Percentiles rank a stretch among this genome's conserved stretches.
phyloP scores from a whole-genome alignment of 2,888 invertebrate genomes.

The Synergus gifuensis region DNA sequence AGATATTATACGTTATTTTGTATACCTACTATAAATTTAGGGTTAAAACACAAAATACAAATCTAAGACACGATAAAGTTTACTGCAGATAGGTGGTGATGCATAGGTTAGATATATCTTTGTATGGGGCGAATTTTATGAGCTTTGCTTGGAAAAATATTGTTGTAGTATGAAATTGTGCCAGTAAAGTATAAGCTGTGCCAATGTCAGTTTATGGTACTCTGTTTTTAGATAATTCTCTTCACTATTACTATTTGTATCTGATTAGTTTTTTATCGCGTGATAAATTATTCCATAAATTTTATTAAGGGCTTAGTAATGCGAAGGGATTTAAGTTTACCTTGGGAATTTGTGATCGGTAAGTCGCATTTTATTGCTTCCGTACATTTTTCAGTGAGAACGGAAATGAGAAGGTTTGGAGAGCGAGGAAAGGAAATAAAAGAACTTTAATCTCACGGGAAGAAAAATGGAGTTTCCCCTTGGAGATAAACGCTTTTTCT shows the following conservation, averaged over 20 bases:
- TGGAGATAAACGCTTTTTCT: neutral
- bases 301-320: neutral
- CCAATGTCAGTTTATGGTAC: neutral
- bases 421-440: slow-evolving; percentile 6
- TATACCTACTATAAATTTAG: neutral
- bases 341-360: neutral
- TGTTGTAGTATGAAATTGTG: neutral
- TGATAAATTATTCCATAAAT: neutral
- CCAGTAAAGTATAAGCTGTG: neutral
- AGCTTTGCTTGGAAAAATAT: neutral
- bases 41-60: neutral
- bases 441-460: neutral
- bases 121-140: neutral
- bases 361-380: neutral
- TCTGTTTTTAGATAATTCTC: neutral
- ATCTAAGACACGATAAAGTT: neutral
- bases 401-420: neutral
- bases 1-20: neutral
- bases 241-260: neutral
- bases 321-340: neutral
- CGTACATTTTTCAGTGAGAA: slow-evolving; percentile 11
- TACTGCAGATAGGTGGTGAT: neutral
- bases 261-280: neutral
- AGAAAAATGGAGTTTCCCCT: slow-evolving; percentile 15
- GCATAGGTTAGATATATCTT: neutral